These are phyloP conservation scores for Bambusicola thoracicus DNA, from an alignment of 2,113 vertebrate genomes.

Conservation along the genomic window DNA sequence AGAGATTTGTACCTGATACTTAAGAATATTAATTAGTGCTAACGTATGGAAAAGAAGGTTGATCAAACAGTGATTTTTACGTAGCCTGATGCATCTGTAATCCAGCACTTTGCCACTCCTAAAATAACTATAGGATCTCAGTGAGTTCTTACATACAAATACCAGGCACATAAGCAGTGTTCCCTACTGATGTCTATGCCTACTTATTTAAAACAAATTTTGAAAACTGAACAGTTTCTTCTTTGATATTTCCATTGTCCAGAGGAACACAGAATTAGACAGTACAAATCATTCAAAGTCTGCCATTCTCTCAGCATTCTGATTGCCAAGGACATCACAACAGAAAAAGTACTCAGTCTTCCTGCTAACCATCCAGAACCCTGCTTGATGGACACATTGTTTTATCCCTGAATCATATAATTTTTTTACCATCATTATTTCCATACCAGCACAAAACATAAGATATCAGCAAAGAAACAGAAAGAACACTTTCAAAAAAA, in stretches of 20 bases:
- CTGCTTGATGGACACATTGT: background rate
- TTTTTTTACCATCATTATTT: slow-evolving; percentile 21
- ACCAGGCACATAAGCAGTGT: background rate
- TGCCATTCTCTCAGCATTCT: too few relatives aligned
- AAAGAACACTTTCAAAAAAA: background rate
- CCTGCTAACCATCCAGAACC: background rate
- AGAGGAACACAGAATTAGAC: too few relatives aligned
- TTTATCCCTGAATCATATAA: background rate
- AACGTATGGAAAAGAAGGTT: background rate
- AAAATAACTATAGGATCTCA: background rate
- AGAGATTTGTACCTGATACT: background rate
- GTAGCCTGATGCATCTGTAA: background rate
- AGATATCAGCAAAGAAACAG: background rate
- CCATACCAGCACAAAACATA: background rate
- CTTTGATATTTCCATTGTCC: background rate
- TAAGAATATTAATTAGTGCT: background rate
- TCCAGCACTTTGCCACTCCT: background rate
- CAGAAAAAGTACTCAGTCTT: background rate
- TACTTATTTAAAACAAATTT: background rate
- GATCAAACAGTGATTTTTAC: background rate
- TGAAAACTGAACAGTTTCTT: background rate
- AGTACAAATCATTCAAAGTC: too few relatives aligned
- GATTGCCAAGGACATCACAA: too few relatives aligned
- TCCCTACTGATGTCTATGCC: background rate
- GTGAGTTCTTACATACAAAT: background rate